phyloP scores from a whole-genome alignment of 1,140 invertebrate species.

The Dreissena polymorpha region DNA sequence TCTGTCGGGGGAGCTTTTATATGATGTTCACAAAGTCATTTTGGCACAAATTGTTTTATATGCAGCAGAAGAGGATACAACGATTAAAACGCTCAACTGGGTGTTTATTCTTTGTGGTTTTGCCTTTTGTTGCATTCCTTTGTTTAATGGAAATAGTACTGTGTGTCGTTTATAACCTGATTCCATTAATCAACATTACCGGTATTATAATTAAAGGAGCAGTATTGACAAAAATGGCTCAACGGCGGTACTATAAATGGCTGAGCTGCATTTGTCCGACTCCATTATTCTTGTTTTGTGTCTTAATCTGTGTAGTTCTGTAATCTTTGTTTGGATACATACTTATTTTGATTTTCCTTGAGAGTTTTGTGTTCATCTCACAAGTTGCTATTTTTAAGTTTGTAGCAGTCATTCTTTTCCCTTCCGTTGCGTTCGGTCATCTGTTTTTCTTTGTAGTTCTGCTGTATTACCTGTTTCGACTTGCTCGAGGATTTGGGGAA shows the following conservation, averaged over 20 bases:
- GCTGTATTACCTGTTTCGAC: constrained; percentile 30
- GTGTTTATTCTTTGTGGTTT: neutral
- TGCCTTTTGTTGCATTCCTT: constrained; percentile 1
- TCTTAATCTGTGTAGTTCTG: neutral
- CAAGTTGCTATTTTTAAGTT: constrained; percentile 23
- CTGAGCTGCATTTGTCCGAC: neutral
- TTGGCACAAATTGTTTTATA: constrained; percentile 5
- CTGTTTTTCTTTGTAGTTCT: constrained; percentile 44
- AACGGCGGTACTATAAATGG: neutral
- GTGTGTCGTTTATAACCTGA: constrained; percentile 1
- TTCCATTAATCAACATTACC: constrained; percentile 17
- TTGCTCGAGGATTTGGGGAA: constrained; percentile 25
- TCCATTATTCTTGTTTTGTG: neutral
- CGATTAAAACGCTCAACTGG: neutral
- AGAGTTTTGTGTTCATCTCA: constrained; percentile 34
- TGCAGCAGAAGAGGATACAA: neutral
- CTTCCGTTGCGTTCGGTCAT: constrained; percentile 35
- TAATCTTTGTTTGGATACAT: constrained; percentile 17
- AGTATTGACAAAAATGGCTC: neutral
- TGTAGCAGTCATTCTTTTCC: constrained; percentile 33
- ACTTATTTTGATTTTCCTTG: constrained; percentile 17
- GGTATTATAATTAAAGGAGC: constrained; percentile 8
- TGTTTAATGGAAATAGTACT: constrained; percentile 2
- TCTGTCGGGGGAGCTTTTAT: constrained; percentile 22
- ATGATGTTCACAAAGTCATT: constrained; percentile 15